A percentile compares a stretch with the other conserved stretches of the same genome.
Conservation (phyloP, 2,888 invertebrate species). For the Eupithecia subumbrata region DNA sequence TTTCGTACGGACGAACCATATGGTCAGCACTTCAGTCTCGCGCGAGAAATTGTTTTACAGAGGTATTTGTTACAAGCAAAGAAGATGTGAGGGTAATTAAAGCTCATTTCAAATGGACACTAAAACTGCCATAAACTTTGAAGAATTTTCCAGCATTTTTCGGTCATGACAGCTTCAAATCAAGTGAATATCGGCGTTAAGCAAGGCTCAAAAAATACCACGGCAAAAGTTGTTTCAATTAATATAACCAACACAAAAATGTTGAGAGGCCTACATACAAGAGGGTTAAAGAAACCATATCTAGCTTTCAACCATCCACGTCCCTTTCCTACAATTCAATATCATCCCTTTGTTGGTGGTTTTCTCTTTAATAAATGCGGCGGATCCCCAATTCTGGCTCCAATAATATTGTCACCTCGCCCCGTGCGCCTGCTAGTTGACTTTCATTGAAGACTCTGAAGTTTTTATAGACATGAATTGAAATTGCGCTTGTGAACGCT, state of each 20-base stretch:
- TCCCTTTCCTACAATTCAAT: constrained; percentile 78
- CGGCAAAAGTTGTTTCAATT: background rate
- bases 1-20: background rate
- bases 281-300: constrained; percentile 43
- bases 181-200: background rate
- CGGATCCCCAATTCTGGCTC: constrained; percentile 74
- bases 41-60: background rate
- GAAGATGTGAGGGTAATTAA: background rate
- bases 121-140: background rate
- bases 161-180: background rate
- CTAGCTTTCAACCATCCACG: constrained; percentile 47
- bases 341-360: constrained; percentile 83
- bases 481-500: constrained; percentile 13
- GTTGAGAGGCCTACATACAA: background rate
- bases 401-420: constrained; percentile 81
- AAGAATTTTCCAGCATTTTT: background rate
- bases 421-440: constrained; percentile 50
- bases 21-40: background rate
- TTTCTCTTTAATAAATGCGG: constrained; percentile 82
- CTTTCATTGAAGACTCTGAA: constrained; percentile 50
- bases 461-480: constrained; percentile 42
- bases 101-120: background rate
- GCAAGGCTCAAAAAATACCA: background rate
- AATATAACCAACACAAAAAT: background rate
- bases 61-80: background rate